These are phyloP conservation scores for Aradus depressus DNA, from an alignment of 2,888 invertebrate genomes.

Conservation along the genomic window DNA sequence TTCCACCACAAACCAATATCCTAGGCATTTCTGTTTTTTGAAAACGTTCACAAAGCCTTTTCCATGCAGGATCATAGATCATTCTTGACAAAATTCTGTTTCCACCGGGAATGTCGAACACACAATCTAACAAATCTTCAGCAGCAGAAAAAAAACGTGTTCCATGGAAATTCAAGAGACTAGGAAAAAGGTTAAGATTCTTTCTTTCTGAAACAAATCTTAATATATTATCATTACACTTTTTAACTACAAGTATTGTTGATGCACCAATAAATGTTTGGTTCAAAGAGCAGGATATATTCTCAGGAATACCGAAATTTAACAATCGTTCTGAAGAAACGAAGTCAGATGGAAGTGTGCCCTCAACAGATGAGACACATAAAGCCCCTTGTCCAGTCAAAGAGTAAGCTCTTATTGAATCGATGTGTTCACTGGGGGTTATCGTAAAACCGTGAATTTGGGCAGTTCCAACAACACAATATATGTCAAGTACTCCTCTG, in stretches of 20 bases:
- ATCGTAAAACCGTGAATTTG: conserved; percentile 2
- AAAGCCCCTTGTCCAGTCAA: conserved; percentile 5
- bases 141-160: not conserved
- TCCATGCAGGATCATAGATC: not conserved
- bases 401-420: not conserved
- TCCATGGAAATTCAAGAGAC: too few species aligned
- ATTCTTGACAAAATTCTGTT: not conserved
- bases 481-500: not conserved
- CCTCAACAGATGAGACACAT: not conserved
- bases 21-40: conserved; percentile 5
- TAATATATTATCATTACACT: not conserved
- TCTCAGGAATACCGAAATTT: not conserved
- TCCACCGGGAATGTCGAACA: conserved; percentile 3
- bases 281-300: not conserved
- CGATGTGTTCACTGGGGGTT: not conserved
- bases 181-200: not conserved
- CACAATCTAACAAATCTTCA: conserved; percentile 1
- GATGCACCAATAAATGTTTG: not conserved
- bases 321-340: not conserved
- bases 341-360: not conserved
- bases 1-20: conserved; percentile 63
- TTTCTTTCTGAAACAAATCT: not conserved
- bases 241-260: too few species aligned
- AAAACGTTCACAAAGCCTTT: not conserved
- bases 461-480: conserved; percentile 3